A percentile compares a stretch with the other conserved stretches of the same genome.
phyloP scores from a whole-genome alignment of 2,888 invertebrate genomes.

The Erannis defoliaria region DNA sequence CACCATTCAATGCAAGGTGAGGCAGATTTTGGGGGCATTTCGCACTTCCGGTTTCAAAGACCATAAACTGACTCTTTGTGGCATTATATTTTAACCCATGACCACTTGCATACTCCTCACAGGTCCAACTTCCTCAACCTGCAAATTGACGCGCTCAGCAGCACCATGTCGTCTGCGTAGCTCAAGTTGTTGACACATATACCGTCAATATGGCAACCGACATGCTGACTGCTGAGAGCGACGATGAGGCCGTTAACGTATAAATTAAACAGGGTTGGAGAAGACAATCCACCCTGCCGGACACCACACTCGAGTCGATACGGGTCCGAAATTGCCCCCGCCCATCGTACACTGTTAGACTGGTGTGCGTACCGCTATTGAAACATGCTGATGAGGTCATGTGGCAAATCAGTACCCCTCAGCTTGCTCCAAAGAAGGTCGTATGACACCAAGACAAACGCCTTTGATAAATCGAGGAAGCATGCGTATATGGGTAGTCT shows the following conservation, averaged over 20 bases:
- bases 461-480: not conserved
- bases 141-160: conserved; percentile 1
- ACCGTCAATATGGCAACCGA: not conserved
- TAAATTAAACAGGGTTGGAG: not conserved
- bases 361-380: not conserved
- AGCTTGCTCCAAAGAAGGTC: too few relatives aligned
- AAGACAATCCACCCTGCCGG: too few relatives aligned
- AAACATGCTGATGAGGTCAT: too few relatives aligned
- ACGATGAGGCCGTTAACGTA: not conserved
- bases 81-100: too few relatives aligned
- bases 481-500: too few relatives aligned
- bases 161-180: conserved; percentile 8
- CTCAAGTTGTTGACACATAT: not conserved
- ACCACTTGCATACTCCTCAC: too few relatives aligned
- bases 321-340: conserved; percentile 1
- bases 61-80: too few relatives aligned
- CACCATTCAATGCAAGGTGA: too few relatives aligned
- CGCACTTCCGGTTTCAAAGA: too few relatives aligned
- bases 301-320: not conserved
- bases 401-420: too few relatives aligned
- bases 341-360: not conserved
- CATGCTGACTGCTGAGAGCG: not conserved
- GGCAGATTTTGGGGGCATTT: too few relatives aligned
- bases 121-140: not conserved
- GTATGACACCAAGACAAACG: not conserved